A percentile compares a stretch with the other conserved stretches of the same genome.
These are phyloP conservation scores for Ophion obscuratus DNA, from an alignment of 2,888 invertebrate genomes.

Conservation along the genomic window DNA sequence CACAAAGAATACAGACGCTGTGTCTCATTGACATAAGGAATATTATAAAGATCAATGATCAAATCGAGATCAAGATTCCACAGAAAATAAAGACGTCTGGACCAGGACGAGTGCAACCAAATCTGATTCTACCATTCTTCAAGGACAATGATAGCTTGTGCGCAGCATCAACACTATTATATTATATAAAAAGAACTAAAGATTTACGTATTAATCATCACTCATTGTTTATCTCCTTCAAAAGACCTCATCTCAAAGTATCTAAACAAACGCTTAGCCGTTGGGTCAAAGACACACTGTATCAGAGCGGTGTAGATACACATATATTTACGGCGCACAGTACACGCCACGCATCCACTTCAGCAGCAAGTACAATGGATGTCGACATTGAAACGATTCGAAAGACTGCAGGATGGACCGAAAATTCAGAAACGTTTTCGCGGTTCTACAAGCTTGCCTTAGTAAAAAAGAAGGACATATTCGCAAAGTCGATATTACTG, in stretches of 20 bases:
- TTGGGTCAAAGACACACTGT: not conserved
- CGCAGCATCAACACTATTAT: slow-evolving; percentile 29
- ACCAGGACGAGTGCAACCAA: slow-evolving; percentile 9
- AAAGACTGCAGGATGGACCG: too few species aligned
- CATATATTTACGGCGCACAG: slow-evolving; percentile 5
- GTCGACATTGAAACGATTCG: slow-evolving; percentile 3
- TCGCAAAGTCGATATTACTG: not conserved
- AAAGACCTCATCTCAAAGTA: not conserved
- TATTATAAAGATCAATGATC: not conserved
- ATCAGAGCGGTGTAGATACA: not conserved
- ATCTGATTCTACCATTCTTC: slow-evolving; percentile 48
- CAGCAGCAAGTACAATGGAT: not conserved
- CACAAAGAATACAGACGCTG: slow-evolving; percentile 32
- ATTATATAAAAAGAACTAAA: too few species aligned
- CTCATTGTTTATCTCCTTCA: slow-evolving; percentile 13
- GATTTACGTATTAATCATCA: too few species aligned
- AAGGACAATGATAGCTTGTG: slow-evolving; percentile 36
- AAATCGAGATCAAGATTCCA: slow-evolving; percentile 35
- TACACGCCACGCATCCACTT: slow-evolving; percentile 5
- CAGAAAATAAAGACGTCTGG: slow-evolving; percentile 31
- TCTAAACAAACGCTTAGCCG: not conserved
- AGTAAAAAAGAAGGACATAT: not conserved
- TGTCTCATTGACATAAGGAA: slow-evolving; percentile 7
- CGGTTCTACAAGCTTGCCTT: slow-evolving; percentile 14
- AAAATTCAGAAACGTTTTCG: slow-evolving; percentile 1